Evolutionary conservation across 2,888 invertebrate genomes (phyloP), one percentile per base, ranked within the genome.

Genomic region (Cinara cedri): DNA sequence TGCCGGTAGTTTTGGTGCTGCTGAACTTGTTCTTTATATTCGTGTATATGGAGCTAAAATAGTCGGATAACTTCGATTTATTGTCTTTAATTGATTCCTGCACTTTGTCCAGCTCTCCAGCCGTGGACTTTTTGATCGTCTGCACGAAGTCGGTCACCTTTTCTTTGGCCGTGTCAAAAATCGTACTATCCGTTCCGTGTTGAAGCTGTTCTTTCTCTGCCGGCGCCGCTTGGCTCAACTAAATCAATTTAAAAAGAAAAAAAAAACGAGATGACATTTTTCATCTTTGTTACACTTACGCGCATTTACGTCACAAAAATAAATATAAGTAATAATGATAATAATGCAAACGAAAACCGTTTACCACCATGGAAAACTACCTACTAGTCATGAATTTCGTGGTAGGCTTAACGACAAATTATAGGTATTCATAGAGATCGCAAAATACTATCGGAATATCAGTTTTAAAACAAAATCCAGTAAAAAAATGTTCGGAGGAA

Each of bases 231-330:
- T 21, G 54, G 19, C 51, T 42, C 49, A 34, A 42, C 74, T 75
- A 75, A 75, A 75, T 65, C n/a, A 54, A 75, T 65, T 65, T 8
- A 19, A 75, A 65, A 75, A 34, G 51, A 63, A 74, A 63, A 74
- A 42, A 51, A 19, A 21, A n/a, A 54, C n/a, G n/a, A n/a, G n/a
- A n/a, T n/a, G n/a, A n/a, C n/a, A n/a, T n/a, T n/a, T n/a, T n/a
- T n/a, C n/a, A n/a, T n/a, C n/a, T n/a, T n/a, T n/a, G n/a, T n/a
- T n/a, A n/a, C n/a, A n/a, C n/a, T n/a, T n/a, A n/a, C n/a, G n/a
- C n/a, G n/a, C n/a, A n/a, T n/a, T n/a, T n/a, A n/a, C n/a, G n/a
- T n/a, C n/a, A n/a, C n/a, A n/a, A n/a, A n/a, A n/a, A n/a, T n/a
- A n/a, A n/a, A n/a, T n/a, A n/a, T n/a, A n/a, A n/a, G n/a, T n/a